phyloP scores from a whole-genome alignment of 2,888 invertebrate genomes.

The Hyles lineata region DNA sequence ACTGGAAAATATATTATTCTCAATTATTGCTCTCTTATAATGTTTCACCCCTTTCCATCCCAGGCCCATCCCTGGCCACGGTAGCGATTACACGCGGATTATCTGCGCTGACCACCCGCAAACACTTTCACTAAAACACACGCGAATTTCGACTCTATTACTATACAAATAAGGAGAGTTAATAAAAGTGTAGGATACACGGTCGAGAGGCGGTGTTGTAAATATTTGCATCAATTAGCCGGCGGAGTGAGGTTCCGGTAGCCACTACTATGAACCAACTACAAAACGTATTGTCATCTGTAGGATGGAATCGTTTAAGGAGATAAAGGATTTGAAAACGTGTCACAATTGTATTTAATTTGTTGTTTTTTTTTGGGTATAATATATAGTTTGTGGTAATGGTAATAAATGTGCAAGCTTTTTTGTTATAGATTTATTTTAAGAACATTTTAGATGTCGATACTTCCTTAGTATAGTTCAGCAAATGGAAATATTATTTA shows the following conservation, averaged over 20 bases:
- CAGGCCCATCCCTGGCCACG: not conserved
- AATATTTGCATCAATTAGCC: constrained; percentile 37
- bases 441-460: no score
- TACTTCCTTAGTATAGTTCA: no score
- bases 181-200: constrained; percentile 34
- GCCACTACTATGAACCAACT: not conserved
- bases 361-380: not conserved
- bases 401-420: not conserved
- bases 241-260: constrained; percentile 22
- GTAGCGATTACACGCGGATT: constrained; percentile 35
- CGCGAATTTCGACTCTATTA: constrained; percentile 32
- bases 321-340: not conserved
- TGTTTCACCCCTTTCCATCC: not conserved
- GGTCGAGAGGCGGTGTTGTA: constrained; percentile 31
- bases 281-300: not conserved
- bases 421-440: no score
- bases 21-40: not conserved
- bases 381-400: not conserved
- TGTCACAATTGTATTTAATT: constrained; percentile 2
- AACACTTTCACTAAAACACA: constrained; percentile 21
- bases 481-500: no score
- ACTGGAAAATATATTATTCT: not conserved
- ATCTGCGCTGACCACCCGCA: constrained; percentile 44
- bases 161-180: constrained; percentile 18
- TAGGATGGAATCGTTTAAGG: not conserved